These are phyloP conservation scores for Zaprionus taronus DNA, from an alignment of 1,140 invertebrate species.

Conservation along the genomic window DNA sequence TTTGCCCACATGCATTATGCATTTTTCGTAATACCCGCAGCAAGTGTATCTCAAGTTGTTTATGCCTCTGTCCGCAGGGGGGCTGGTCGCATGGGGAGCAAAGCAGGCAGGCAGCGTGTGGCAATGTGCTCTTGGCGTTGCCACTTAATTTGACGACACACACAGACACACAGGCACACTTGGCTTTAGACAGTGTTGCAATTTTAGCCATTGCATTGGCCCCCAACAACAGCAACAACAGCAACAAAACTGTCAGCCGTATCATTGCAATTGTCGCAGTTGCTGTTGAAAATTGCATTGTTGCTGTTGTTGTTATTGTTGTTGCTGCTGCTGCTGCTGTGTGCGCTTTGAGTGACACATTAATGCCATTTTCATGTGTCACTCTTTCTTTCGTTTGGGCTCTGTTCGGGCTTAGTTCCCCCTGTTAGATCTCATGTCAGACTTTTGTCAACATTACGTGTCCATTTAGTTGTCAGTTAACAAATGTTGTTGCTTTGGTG, in stretches of 20 bases:
- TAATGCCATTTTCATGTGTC: constrained; percentile 83
- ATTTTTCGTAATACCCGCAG: background rate
- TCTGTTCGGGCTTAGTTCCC: constrained; percentile 26
- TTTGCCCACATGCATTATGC: background rate
- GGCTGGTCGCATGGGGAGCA: constrained; percentile 1
- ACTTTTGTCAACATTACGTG: constrained; percentile 82
- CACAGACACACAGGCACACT: constrained; percentile 38
- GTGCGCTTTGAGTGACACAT: constrained; percentile 81
- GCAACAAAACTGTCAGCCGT: constrained; percentile 68
- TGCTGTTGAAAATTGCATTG: constrained; percentile 46
- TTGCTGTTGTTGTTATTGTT: constrained; percentile 46
- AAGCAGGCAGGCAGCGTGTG: constrained; percentile 47
- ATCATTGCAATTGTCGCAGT: constrained; percentile 81
- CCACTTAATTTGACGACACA: constrained; percentile 70
- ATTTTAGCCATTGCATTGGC: constrained; percentile 68
- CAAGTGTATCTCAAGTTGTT: constrained; percentile 1
- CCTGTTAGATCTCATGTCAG: constrained; percentile 77
- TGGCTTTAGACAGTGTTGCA: constrained; percentile 78
- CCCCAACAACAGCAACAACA: constrained; percentile 31
- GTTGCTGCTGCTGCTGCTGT: constrained; percentile 44
- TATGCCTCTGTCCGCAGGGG: background rate
- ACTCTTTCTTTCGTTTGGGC: constrained; percentile 79
- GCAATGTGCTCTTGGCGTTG: constrained; percentile 68
- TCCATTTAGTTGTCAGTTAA: constrained; percentile 81
- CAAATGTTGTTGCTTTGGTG: constrained; percentile 69